A percentile compares a stretch with the other conserved stretches of the same genome.
Conservation (phyloP, 1,140 invertebrate species). For the Drosophila athabasca region DNA sequence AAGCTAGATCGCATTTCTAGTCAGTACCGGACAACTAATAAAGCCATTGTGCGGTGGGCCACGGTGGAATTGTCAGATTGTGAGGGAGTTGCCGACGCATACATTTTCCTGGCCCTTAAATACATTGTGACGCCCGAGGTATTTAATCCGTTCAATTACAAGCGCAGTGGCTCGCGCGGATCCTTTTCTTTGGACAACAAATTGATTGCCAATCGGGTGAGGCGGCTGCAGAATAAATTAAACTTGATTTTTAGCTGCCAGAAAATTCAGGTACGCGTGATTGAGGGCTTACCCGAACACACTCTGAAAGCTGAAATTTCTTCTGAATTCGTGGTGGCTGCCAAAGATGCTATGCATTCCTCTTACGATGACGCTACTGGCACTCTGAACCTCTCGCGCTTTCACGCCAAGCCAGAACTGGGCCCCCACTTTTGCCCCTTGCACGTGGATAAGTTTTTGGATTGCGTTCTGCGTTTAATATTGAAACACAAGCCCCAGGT, state of each 20-base stretch:
- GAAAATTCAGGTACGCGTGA: constrained; percentile 18
- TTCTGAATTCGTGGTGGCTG: background rate
- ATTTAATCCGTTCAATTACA: constrained; percentile 36
- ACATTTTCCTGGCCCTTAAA: constrained; percentile 35
- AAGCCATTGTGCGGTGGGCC: constrained; percentile 34
- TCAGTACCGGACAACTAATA: background rate
- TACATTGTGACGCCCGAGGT: constrained; percentile 38
- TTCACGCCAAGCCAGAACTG: constrained; percentile 34
- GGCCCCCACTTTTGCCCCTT: constrained; percentile 31
- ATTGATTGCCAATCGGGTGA: constrained; percentile 46
- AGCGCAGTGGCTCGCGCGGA: constrained; percentile 11
- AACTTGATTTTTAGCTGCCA: constrained; percentile 14
- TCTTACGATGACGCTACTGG: constrained; percentile 19
- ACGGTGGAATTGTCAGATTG: constrained; percentile 43
- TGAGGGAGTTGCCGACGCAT: constrained; percentile 5
- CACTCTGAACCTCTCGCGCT: constrained; percentile 31
- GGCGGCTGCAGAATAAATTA: constrained; percentile 14
- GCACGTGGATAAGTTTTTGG: constrained; percentile 19
- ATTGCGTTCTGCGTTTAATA: constrained; percentile 4
- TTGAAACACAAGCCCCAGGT: background rate
- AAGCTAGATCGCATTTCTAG: constrained; percentile 14
- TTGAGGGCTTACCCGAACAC: constrained; percentile 9
- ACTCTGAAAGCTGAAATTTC: background rate
- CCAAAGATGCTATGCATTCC: constrained; percentile 12
- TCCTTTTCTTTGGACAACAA: constrained; percentile 43